phyloP scores from a whole-genome alignment of 2,797 vertebrate species.

The Sebastolobus altivelis region DNA sequence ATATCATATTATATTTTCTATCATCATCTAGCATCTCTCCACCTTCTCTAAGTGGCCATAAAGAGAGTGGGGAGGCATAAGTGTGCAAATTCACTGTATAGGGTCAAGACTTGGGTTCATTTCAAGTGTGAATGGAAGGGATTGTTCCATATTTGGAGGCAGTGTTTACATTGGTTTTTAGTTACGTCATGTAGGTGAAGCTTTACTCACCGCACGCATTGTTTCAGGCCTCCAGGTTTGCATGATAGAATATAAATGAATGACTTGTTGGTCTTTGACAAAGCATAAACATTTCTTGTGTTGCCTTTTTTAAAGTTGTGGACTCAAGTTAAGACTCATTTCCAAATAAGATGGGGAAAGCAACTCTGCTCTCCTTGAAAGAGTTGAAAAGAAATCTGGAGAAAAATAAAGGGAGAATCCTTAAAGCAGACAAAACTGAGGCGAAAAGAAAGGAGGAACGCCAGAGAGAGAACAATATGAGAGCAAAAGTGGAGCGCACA shows the following conservation, averaged over 20 bases:
- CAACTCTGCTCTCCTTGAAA: background rate
- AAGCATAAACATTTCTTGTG: constrained; percentile 4
- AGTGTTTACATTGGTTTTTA: constrained; percentile 42
- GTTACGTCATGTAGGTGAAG: constrained; percentile 18
- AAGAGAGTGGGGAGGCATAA: background rate
- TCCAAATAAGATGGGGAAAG: background rate
- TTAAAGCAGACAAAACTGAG: constrained; percentile 18
- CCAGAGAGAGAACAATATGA: constrained; percentile 65
- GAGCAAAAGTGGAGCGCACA: constrained; percentile 58
- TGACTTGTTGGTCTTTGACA: background rate
- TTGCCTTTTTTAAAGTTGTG: background rate
- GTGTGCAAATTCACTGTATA: constrained; percentile 13
- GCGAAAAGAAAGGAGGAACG: constrained; percentile 45
- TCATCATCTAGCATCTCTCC: background rate
- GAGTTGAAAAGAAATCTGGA: constrained; percentile 5
- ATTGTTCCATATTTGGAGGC: constrained; percentile 44
- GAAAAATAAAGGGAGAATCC: background rate
- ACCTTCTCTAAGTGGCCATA: background rate
- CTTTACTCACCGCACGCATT: constrained; percentile 25
- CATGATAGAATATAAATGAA: background rate
- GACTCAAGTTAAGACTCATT: background rate
- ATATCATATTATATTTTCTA: background rate
- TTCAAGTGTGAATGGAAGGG: constrained; percentile 54
- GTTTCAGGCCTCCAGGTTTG: background rate
- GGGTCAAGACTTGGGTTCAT: constrained; percentile 47